A percentile compares a stretch with the other conserved stretches of the same genome.
Conservation (phyloP, 2,888 invertebrate species). For the Xiphydria camelus region DNA sequence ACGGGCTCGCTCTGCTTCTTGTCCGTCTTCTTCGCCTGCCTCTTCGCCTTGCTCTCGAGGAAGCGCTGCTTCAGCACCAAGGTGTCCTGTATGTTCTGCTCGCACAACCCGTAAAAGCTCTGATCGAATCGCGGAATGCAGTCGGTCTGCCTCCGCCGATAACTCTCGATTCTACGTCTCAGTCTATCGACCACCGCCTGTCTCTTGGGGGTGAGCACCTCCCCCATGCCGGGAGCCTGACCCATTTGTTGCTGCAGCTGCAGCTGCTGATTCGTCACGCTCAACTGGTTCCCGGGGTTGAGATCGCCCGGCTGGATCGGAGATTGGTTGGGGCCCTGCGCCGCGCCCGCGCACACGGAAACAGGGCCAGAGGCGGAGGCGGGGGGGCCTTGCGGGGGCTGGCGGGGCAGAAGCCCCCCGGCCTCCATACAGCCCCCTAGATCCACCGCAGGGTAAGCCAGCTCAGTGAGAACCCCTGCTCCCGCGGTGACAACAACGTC, state of each 20-base stretch:
- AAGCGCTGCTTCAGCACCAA: constrained; percentile 85
- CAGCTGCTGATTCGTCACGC: constrained; percentile 43
- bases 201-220: constrained; percentile 76
- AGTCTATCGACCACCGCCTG: constrained; percentile 87
- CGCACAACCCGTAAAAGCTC: constrained; percentile 83
- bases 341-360: constrained; percentile 42
- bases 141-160: constrained; percentile 82
- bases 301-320: constrained; percentile 40
- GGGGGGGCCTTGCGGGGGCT: constrained; percentile 66
- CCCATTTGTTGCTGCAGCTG: constrained; percentile 56
- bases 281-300: constrained; percentile 38
- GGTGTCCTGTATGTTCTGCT: constrained; percentile 90
- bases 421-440: constrained; percentile 79
- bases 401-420: constrained; percentile 72
- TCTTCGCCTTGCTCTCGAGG: constrained; percentile 88
- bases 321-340: constrained; percentile 39
- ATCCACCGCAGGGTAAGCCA: constrained; percentile 61
- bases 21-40: constrained; percentile 74
- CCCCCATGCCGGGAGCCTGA: constrained; percentile 61
- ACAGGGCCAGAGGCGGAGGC: constrained; percentile 58
- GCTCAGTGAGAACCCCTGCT: constrained; percentile 61
- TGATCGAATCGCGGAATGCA: constrained; percentile 87
- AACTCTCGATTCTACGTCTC: constrained; percentile 81
- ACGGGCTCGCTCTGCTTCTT: constrained; percentile 72
- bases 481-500: constrained; percentile 29